Percentiles rank a stretch among this genome's conserved stretches.
Conservation (phyloP, 2,113 vertebrate genomes). For the Plecotus auritus region DNA sequence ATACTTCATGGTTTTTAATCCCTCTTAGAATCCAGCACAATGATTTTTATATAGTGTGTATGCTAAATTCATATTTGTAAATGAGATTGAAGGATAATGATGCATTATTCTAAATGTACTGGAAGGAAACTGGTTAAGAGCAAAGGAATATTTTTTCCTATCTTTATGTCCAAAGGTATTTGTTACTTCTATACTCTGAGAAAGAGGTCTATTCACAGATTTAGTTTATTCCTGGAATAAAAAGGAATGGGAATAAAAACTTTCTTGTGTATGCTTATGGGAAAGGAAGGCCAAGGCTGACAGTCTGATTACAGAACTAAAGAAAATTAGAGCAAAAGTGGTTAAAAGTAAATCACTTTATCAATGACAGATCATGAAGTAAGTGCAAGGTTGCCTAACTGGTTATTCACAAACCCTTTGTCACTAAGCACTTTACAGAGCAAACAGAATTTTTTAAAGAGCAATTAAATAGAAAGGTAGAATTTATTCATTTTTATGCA, state of each 20-base stretch:
- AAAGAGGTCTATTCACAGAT: not conserved
- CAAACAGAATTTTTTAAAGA: not conserved
- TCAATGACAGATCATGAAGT: not conserved
- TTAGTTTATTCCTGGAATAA: not conserved
- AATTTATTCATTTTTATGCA: not conserved
- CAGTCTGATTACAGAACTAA: not conserved
- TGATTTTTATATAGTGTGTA: not conserved
- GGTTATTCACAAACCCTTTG: not conserved
- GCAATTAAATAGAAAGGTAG: not conserved
- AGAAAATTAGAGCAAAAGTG: not conserved
- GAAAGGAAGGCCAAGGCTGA: not conserved
- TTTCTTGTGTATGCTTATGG: not conserved
- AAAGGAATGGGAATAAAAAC: not conserved
- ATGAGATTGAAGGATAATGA: not conserved
- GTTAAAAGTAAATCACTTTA: not conserved
- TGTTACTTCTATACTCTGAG: not conserved
- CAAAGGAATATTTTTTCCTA: not conserved
- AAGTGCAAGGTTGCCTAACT: not conserved
- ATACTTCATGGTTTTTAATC: not conserved
- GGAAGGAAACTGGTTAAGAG: not conserved
- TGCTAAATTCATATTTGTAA: constrained; percentile 10
- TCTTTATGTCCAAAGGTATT: not conserved
- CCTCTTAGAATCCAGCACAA: not conserved
- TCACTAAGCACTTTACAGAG: not conserved
- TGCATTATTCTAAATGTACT: not conserved